These are phyloP conservation scores for Polydesmus complanatus DNA, from an alignment of 2,888 invertebrate species.

Conservation along the genomic window DNA sequence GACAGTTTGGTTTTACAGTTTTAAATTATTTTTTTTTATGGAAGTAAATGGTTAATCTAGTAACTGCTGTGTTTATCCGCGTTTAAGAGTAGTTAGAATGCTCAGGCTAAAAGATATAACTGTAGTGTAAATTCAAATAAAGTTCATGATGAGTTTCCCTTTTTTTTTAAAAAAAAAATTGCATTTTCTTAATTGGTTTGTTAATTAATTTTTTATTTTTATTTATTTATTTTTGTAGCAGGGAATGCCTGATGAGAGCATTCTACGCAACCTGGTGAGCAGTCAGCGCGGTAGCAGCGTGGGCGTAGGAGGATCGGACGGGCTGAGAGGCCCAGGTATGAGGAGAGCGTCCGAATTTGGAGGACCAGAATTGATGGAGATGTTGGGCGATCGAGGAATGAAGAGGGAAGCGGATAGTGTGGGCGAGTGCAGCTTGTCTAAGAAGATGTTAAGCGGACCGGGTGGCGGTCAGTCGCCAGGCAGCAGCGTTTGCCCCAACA, in stretches of 20 bases:
- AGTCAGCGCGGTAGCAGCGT: background rate
- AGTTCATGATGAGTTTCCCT: too few species aligned
- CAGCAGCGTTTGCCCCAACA: background rate
- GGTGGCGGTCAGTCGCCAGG: background rate
- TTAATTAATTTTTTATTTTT: background rate
- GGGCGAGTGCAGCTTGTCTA: constrained; percentile 11
- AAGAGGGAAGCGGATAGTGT: constrained; percentile 14
- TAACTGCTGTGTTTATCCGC: too few species aligned
- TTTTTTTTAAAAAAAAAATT: background rate
- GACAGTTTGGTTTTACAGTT: too few species aligned
- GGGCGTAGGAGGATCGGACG: too few species aligned
- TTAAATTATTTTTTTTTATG: too few species aligned
- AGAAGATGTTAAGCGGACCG: background rate
- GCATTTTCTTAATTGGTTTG: background rate
- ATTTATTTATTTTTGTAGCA: background rate
- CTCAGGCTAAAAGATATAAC: too few species aligned
- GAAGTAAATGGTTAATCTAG: too few species aligned
- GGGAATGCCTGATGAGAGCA: background rate
- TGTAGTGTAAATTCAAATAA: too few species aligned
- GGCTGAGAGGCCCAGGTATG: background rate
- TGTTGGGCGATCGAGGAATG: background rate
- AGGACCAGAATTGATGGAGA: background rate
- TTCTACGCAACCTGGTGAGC: constrained; percentile 7
- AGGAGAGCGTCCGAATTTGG: background rate
- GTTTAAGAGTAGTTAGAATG: too few species aligned